Evolutionary conservation across 2,888 invertebrate species (phyloP).

Genomic region (Chironomus tentans): DNA sequence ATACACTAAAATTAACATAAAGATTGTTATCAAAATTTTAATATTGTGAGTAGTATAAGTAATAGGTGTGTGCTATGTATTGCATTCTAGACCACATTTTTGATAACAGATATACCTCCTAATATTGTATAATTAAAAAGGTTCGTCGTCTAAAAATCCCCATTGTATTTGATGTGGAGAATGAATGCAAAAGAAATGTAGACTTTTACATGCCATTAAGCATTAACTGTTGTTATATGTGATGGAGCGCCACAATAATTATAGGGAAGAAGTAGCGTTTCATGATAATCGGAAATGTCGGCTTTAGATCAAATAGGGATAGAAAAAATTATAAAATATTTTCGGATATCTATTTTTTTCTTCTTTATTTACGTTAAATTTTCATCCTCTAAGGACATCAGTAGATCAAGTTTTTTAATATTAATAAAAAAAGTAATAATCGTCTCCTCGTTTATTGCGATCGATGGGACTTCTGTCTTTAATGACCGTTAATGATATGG

Average conservation of each 20-base stretch:
- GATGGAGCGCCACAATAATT: not conserved
- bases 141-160: not conserved
- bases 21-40: not conserved
- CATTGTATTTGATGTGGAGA: too few relatives aligned
- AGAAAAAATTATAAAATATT: not conserved
- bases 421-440: not conserved
- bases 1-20: not conserved
- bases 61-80: not conserved
- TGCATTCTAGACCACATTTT: not conserved
- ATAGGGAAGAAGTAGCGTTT: not conserved
- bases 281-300: slow-evolving; percentile 14
- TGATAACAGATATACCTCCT: not conserved
- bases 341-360: not conserved
- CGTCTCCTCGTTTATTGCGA: not conserved
- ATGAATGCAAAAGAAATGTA: not conserved
- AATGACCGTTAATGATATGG: slow-evolving; percentile 18
- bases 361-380: not conserved
- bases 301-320: slow-evolving; percentile 1
- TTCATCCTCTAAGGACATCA: not conserved
- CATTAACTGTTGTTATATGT: not conserved
- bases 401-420: not conserved
- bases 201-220: not conserved
- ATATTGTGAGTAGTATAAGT: not conserved
- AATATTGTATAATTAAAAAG: not conserved
- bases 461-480: not conserved